Base-by-base conservation (phyloP, 2,797 vertebrate species). In the Parauchenoglanis punctatus region DNA sequence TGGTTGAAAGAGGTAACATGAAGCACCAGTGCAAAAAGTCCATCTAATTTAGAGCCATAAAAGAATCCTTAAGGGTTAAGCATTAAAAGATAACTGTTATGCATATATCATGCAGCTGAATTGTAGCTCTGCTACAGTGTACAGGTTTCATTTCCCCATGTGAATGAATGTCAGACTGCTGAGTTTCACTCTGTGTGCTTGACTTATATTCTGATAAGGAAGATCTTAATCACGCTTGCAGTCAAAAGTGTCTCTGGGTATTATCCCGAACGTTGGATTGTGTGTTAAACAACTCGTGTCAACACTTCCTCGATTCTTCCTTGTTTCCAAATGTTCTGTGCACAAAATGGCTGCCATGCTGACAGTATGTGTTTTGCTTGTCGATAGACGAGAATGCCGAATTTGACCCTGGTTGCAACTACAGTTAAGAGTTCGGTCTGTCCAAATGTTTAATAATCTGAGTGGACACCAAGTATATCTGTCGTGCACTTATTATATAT, bases 261-360 rank as follows among this genome's bases (percentile, higher is more conserved):
- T 25, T 75, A 15, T 75, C 44, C 73, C 1, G 2, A n/a, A 49
- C 52, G 46, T 52, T 76, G 25, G 23, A 13, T 49, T 75, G 44
- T 5, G 25, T 75, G 40, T 75, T 46, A 46, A 73, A 44, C 35
- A 46, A 44, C 40, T 73, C 20, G 20, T 35, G 31, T 25, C 70
- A 73, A 75, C 72, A 75, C 72, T 75, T 46, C 70, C 70, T 73
- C 20, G 23, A 0, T 25, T 75, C 6, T n/a, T 2, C 25, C 49
- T 76, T 28, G 73, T 28, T 52, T 76, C 73, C 73, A 54, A 46
- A 76, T 76, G 73, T 52, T 76, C 15, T 28, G 73, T 17, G 25
- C 2, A 54, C 46, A n/a, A 52, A 15, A 76, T 52, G 73, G 46
- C 46, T 52, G 46, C 72, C 72, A 75, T 44, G 40, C 72, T 25